Evolutionary conservation across 2,797 vertebrate genomes (phyloP), one percentile per base, ranked within the genome.

Genomic region (Notamacropus eugenii): DNA sequence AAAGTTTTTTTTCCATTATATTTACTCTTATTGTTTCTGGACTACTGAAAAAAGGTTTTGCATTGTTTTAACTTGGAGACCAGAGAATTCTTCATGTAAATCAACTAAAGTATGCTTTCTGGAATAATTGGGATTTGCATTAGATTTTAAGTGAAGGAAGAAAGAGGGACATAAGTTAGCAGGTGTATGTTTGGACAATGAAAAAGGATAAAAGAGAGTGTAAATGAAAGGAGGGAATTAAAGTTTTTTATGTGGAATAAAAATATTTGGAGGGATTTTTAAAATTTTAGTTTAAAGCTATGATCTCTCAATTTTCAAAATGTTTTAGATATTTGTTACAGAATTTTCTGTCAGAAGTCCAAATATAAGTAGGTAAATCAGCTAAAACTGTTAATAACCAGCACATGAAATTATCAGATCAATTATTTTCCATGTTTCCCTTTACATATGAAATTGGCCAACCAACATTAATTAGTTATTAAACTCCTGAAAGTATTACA

Each of bases 221-320:
- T 92, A 94, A 94, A 90, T 55, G 55, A 95, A 11, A 92, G 90
- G 40, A 95, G 90, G 54, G 91, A 96, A 34, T 16, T 55, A 95
- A 92, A 58, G 62, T 16, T 29, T 46, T 1, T 92, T 54, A 58
- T 50, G 10, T 93, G 67, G 40, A 92, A 24, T 94, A 93, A 94
- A 74, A 14, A 90, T 95, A 59, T 93, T 96, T 95, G 55, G 67
- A 92, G 93, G 92, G 55, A 16, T 74, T 94, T 97, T 94, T 34
- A 94, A 92, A 96, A 58, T 40, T 91, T 91, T 31, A 94, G 50
- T 93, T 95, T 67, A 91, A 92, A 24, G 0, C 52, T 31, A 93
- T 55, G 29, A 90, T 34, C 12, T 92, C 54, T 56, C 8, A 56
- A 1, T 74, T 27, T 91, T 95, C n/a, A 46, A 82, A 82, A 82